A percentile compares a stretch with the other conserved stretches of the same genome.
These are phyloP conservation scores for Calliopsis andreniformis DNA, from an alignment of 1,140 invertebrate species.

Conservation along the genomic window DNA sequence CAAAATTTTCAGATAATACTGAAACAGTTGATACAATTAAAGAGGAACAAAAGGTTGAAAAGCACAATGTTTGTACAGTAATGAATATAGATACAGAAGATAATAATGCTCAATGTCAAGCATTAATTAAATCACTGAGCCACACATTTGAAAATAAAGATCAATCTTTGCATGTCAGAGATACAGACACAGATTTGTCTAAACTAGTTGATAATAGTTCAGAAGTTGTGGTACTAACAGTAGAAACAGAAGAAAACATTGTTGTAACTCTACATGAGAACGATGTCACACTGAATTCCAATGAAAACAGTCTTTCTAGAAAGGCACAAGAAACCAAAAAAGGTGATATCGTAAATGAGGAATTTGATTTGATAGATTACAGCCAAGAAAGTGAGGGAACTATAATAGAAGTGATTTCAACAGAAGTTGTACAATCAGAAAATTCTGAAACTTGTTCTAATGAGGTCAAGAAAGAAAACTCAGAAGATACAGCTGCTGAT, in stretches of 20 bases:
- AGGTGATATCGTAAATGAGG: constrained; percentile 35
- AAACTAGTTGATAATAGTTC: constrained; percentile 39
- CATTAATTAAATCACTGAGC: constrained; percentile 32
- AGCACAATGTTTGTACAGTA: constrained; percentile 34
- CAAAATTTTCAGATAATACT: constrained; percentile 37
- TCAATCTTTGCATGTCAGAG: constrained; percentile 23
- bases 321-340: constrained; percentile 17
- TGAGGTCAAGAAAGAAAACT: background rate
- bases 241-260: constrained; percentile 54
- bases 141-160: constrained; percentile 37
- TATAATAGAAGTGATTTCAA: constrained; percentile 55
- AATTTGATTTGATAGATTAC: constrained; percentile 60
- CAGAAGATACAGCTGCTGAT: background rate
- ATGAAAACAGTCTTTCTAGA: constrained; percentile 6
- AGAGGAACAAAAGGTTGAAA: background rate
- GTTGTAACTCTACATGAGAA: constrained; percentile 47
- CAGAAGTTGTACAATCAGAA: constrained; percentile 43
- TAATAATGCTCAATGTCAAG: constrained; percentile 32
- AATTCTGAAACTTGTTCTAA: constrained; percentile 4
- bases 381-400: constrained; percentile 42
- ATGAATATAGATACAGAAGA: constrained; percentile 11
- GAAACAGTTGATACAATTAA: constrained; percentile 3
- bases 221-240: constrained; percentile 60
- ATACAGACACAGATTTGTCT: constrained; percentile 49
- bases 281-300: background rate